Percentiles rank a stretch among this genome's conserved stretches.
Conservation (phyloP, 1,140 invertebrate species). For the Tetranychus urticae region DNA sequence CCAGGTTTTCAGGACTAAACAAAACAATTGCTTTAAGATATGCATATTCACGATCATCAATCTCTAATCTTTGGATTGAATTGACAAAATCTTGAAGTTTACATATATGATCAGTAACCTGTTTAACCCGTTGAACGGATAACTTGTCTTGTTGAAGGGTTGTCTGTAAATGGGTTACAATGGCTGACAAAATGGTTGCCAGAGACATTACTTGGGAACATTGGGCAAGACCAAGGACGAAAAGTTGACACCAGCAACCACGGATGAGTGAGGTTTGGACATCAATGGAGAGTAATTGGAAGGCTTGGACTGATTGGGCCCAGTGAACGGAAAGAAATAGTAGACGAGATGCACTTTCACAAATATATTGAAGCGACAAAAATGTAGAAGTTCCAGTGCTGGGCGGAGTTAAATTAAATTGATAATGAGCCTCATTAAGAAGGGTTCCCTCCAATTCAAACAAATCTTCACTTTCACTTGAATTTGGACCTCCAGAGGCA, state of each 20-base stretch:
- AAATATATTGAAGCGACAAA: slow-evolving; percentile 66
- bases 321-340: slow-evolving; percentile 70
- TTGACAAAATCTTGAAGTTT: slow-evolving; percentile 58
- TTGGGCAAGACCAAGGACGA: slow-evolving; percentile 71
- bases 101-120: slow-evolving; percentile 52
- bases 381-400: slow-evolving; percentile 39
- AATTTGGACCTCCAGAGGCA: background rate
- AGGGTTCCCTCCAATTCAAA: slow-evolving; percentile 31
- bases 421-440: slow-evolving; percentile 36
- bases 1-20: slow-evolving; percentile 36
- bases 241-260: slow-evolving; percentile 74
- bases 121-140: slow-evolving; percentile 39
- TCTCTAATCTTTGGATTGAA: slow-evolving; percentile 41
- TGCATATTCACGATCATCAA: slow-evolving; percentile 61
- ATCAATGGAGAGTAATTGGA: slow-evolving; percentile 49
- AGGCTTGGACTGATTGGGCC: slow-evolving; percentile 54
- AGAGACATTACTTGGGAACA: slow-evolving; percentile 54
- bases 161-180: slow-evolving; percentile 36
- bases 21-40: slow-evolving; percentile 67
- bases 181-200: slow-evolving; percentile 51
- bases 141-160: slow-evolving; percentile 27
- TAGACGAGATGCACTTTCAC: slow-evolving; percentile 65
- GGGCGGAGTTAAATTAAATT: slow-evolving; percentile 57
- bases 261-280: slow-evolving; percentile 56
- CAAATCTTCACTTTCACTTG: slow-evolving; percentile 20